phyloP scores from a whole-genome alignment of 2,888 invertebrate genomes.

The Acrobasis suavella region DNA sequence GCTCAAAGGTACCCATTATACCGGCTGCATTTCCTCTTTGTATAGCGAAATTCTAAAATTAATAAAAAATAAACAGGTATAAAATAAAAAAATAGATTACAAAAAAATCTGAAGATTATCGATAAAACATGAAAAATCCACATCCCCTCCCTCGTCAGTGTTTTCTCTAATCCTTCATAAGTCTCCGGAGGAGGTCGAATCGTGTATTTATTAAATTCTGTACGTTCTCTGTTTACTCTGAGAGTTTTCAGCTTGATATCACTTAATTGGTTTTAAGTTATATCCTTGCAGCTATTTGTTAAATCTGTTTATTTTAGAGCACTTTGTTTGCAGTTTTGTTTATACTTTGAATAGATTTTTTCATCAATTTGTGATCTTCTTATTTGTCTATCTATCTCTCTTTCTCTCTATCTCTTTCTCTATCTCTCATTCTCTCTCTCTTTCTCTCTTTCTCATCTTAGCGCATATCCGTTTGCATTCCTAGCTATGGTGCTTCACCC shows the following conservation, averaged over 20 bases:
- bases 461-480: too few species aligned
- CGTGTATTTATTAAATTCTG: conserved; percentile 50
- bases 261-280: conserved; percentile 1
- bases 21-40: too few species aligned
- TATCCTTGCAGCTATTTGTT: not conserved
- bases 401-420: too few species aligned
- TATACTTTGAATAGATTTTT: not conserved
- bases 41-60: too few species aligned
- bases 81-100: too few species aligned
- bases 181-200: conserved; percentile 42
- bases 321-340: not conserved
- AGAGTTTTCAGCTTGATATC: not conserved
- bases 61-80: too few species aligned
- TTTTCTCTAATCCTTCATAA: conserved; percentile 60
- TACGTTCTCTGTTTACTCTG: conserved; percentile 18
- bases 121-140: conserved; percentile 23
- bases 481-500: too few species aligned
- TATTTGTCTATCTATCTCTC: too few species aligned
- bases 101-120: conserved; percentile 23
- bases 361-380: not conserved
- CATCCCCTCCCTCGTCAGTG: conserved; percentile 25
- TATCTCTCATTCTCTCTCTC: too few species aligned
- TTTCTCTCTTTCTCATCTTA: too few species aligned
- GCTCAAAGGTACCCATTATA: too few species aligned
- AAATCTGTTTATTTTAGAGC: not conserved